Evolutionary conservation across 2,888 invertebrate genomes (phyloP).

Genomic region (Xestia c-nigrum): DNA sequence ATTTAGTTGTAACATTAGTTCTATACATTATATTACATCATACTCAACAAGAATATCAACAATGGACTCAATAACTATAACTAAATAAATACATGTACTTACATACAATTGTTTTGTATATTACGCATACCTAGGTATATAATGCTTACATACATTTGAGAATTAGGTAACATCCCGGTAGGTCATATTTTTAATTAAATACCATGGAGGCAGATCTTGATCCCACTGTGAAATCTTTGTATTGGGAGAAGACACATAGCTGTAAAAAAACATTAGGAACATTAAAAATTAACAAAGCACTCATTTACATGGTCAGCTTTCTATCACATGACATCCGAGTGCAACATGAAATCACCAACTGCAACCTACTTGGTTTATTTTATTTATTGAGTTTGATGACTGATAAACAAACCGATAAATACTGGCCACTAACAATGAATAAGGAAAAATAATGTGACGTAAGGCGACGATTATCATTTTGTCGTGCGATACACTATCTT

Average conservation of each 20-base stretch:
- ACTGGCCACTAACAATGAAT: background rate
- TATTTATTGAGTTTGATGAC: constrained; percentile 42
- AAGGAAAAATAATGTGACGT: constrained; percentile 24
- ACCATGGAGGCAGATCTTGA: constrained; percentile 94
- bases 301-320: background rate
- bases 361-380: background rate
- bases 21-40: constrained; percentile 85
- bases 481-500: constrained; percentile 37
- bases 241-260: constrained; percentile 98
- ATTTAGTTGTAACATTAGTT: constrained; percentile 70
- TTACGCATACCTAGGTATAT: constrained; percentile 65
- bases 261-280: constrained; percentile 86
- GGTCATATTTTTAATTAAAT: constrained; percentile 85
- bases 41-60: constrained; percentile 90
- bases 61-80: constrained; percentile 88
- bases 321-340: background rate
- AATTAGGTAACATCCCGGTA: constrained; percentile 69
- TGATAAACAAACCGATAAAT: constrained; percentile 37
- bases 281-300: constrained; percentile 15
- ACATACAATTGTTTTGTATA: constrained; percentile 65
- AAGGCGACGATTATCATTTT: constrained; percentile 2
- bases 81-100: constrained; percentile 82
- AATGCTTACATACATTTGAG: constrained; percentile 66
- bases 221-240: constrained; percentile 97
- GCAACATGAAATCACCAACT: constrained; percentile 8